phyloP scores from a whole-genome alignment of 2,113 vertebrate species.

The Psilopsiagon aymara region DNA sequence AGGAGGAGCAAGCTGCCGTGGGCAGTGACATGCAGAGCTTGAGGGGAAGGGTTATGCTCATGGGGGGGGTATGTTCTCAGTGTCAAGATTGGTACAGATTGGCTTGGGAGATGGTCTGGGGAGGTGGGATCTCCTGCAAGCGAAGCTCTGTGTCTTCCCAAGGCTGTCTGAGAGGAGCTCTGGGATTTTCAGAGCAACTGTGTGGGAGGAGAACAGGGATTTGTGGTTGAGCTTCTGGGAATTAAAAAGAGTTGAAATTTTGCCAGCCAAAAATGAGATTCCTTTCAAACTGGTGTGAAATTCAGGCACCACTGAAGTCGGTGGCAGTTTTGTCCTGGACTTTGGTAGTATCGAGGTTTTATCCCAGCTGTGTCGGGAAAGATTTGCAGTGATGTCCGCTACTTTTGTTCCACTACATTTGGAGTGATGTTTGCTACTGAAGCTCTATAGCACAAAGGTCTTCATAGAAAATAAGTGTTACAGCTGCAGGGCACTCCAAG shows the following conservation, averaged over 20 bases:
- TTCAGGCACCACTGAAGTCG: not conserved
- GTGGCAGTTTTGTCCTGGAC: not conserved
- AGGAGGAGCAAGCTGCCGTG: not conserved
- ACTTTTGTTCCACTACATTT: not conserved
- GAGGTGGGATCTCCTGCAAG: not conserved
- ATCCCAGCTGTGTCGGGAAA: not conserved
- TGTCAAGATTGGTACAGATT: not conserved
- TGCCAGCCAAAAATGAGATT: constrained; percentile 17
- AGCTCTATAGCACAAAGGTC: not conserved
- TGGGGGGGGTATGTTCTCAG: not conserved
- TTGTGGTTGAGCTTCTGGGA: constrained; percentile 58
- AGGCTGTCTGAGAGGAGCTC: not conserved
- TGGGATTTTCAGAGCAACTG: not conserved
- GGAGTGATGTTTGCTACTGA: not conserved
- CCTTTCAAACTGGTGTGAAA: not conserved
- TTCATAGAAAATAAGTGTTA: not conserved
- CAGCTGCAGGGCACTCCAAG: not conserved
- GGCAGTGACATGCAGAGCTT: not conserved
- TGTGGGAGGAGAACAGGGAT: constrained; percentile 38
- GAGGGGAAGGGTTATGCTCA: not conserved
- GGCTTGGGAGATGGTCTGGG: not conserved
- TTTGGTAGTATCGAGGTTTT: not conserved
- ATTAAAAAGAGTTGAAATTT: constrained; percentile 41
- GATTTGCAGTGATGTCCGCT: not conserved
- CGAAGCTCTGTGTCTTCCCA: not conserved